Evolutionary conservation across 2,797 vertebrate genomes (phyloP), one percentile per base, ranked within the genome.

Genomic region (Typhlichthys eigenmanni): DNA sequence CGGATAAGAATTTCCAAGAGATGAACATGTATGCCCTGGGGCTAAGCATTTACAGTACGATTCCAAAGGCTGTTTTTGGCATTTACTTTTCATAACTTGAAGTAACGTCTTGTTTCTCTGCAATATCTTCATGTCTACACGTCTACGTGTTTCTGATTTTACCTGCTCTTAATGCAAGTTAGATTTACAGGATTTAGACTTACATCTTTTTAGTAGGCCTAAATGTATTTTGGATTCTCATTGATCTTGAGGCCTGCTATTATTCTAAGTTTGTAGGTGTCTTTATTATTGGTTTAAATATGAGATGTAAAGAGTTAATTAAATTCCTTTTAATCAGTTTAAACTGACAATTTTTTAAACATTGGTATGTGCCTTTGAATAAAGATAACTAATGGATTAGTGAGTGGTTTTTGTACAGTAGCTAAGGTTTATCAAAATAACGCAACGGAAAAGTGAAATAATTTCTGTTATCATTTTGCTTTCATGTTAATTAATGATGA

Each of bases 1-100:
- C 19, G 74, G 76, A 82, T 78, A 87, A 85, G 87, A 90, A 90
- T 89, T 90, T 90, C 73, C 82, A 85, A 71, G 49, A n/a, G 32
- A 69, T 75, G 83, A 90, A 86, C 85, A 83, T 77, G 72, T 67
- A 55, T 79, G 79, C 85, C 89, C 29, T 12, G 63, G 84, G 86
- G 90, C 82, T 0, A 55, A n/a, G 69, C 70, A 78, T 86, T 78
- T 83, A 74, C 65, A 61, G 63, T 84, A 80, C 58, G 70, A 79
- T 76, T 83, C 64, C 65, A 82, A 67, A 29, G 24, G 24, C 24
- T 29, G 24, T 29, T 29, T 29, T 43, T 43, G 68, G 72, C 68
- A 13, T 14, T 9, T 53, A 49, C 17, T 63, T 58, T 60, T 51
- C 47, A 64, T 45, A 71, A 72, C 5, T 47, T 59, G 60, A 79